Conservation (phyloP, 2,888 invertebrate species). For the Athalia rosae region DNA sequence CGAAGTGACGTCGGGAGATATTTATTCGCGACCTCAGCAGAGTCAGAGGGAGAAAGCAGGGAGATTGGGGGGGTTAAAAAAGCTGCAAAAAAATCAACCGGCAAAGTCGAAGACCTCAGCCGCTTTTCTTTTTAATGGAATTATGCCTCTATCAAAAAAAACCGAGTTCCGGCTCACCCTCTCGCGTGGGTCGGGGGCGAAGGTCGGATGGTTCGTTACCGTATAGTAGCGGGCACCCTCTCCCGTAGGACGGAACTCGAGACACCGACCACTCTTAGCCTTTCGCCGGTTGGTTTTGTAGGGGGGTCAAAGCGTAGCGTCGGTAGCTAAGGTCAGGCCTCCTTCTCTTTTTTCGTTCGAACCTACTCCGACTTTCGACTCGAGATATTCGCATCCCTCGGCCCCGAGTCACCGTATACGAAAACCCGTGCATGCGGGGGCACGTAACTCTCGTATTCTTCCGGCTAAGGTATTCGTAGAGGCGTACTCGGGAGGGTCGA, state of each 20-base stretch:
- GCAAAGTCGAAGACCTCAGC: background rate
- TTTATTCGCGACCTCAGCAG: too few relatives aligned
- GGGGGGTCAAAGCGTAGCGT: conserved; percentile 31
- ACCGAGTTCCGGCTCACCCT: conserved; percentile 11
- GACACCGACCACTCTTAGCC: conserved; percentile 34
- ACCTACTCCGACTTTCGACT: conserved; percentile 16
- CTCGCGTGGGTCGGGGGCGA: conserved; percentile 4
- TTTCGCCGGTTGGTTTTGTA: conserved; percentile 11
- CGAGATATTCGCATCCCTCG: conserved; percentile 18
- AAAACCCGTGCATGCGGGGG: conserved; percentile 36
- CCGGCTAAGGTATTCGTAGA: conserved; percentile 23
- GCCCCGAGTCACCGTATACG: background rate
- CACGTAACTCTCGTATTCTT: conserved; percentile 43
- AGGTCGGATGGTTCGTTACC: conserved; percentile 39
- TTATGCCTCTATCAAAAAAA: background rate
- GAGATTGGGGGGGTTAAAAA: background rate
- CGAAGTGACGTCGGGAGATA: too few relatives aligned
- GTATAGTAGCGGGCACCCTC: conserved; percentile 18
- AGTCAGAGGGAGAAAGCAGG: too few relatives aligned
- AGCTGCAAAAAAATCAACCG: background rate
- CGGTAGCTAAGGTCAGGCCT: conserved; percentile 38
- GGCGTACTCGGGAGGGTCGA: conserved; percentile 7
- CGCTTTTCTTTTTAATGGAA: conserved; percentile 27
- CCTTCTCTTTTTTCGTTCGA: background rate
- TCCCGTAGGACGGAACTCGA: conserved; percentile 31